Percentiles rank a stretch among this genome's conserved stretches.
Evolutionary conservation across 2,797 vertebrate genomes (phyloP).

Genomic region (Gymnocypris eckloni): DNA sequence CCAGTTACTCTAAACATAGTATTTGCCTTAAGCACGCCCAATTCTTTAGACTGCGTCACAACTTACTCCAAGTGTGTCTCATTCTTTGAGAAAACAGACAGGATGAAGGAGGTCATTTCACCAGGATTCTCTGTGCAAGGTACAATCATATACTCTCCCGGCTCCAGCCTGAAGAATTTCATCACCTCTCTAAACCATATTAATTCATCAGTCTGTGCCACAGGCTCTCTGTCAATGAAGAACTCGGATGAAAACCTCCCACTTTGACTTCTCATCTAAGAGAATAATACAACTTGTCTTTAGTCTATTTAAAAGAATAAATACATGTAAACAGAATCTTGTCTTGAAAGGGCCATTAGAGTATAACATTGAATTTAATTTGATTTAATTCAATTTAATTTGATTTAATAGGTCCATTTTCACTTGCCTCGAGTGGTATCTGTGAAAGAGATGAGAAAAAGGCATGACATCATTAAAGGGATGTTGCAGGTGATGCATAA

Average conservation of each 20-base stretch:
- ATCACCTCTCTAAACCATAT: conserved; percentile 68
- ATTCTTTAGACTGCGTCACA: background rate
- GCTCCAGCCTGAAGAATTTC: conserved; percentile 62
- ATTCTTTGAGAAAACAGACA: conserved; percentile 71
- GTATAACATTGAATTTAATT: background rate
- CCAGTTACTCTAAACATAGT: background rate
- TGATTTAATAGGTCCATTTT: background rate
- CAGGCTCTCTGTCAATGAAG: conserved; percentile 56
- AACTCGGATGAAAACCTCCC: conserved; percentile 71
- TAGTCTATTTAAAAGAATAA: background rate
- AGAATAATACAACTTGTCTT: background rate
- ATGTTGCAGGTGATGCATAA: background rate
- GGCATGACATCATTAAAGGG: background rate
- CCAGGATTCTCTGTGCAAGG: conserved; percentile 66
- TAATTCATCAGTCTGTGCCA: conserved; percentile 53
- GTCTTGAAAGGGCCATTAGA: background rate
- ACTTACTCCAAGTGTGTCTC: conserved; percentile 66
- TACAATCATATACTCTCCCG: conserved; percentile 75
- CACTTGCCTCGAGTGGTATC: conserved; percentile 51
- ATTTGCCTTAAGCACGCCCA: background rate
- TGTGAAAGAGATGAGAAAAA: conserved; percentile 24
- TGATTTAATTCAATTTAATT: too few relatives aligned
- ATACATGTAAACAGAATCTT: background rate
- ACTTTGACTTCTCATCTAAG: conserved; percentile 56
- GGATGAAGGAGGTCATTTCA: conserved; percentile 68